A percentile compares a stretch with the other conserved stretches of the same genome.
These are phyloP conservation scores for Trissolcus brochymenae DNA, from an alignment of 2,888 invertebrate genomes.

Conservation along the genomic window DNA sequence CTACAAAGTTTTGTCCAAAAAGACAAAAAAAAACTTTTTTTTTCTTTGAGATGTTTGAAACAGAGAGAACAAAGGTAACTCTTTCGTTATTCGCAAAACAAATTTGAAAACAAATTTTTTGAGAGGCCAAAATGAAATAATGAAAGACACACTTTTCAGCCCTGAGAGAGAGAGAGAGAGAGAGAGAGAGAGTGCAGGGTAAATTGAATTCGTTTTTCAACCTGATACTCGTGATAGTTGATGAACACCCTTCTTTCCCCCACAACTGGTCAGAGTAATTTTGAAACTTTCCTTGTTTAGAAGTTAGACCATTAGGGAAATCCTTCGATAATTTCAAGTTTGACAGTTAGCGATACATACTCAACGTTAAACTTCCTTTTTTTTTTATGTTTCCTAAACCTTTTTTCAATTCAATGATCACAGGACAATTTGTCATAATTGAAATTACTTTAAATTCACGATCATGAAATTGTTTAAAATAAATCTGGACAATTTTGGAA, in stretches of 20 bases:
- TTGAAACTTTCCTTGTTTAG: slow-evolving; percentile 37
- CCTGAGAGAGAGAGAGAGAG: no score
- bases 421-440: no score
- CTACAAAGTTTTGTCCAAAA: not conserved
- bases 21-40: not conserved
- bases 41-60: not conserved
- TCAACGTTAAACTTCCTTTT: not conserved
- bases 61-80: no score
- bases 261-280: slow-evolving; percentile 27
- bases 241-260: slow-evolving; percentile 4
- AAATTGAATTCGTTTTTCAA: slow-evolving; percentile 29
- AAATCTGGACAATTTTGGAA: no score
- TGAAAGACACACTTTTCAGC: not conserved
- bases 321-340: slow-evolving; percentile 28
- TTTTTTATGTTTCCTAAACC: no score
- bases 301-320: slow-evolving; percentile 35
- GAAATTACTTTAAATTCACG: no score
- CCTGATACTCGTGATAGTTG: slow-evolving; percentile 22
- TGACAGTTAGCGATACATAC: slow-evolving; percentile 29
- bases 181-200: not conserved
- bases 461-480: no score
- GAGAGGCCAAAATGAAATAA: no score
- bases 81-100: not conserved
- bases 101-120: not conserved
- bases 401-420: not conserved